Conservation (phyloP, 2,113 vertebrate genomes). For the Oreochromis aureus region DNA sequence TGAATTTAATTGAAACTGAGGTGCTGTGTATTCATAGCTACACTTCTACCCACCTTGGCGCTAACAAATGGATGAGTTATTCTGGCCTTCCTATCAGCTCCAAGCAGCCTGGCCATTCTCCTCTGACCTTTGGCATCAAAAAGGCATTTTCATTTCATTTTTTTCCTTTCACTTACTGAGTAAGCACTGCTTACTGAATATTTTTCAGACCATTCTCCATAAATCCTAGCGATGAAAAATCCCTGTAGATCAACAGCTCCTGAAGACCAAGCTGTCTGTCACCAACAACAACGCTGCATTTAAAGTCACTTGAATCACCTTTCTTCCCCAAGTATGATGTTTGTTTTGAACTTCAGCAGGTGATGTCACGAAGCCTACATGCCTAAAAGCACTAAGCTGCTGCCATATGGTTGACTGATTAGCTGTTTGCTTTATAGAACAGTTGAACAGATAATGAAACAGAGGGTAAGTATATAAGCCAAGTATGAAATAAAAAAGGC, state of each 20-base stretch:
- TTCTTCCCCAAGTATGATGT: background rate
- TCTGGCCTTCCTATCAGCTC: background rate
- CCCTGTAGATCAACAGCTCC: background rate
- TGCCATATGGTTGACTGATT: background rate
- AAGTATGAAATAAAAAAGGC: background rate
- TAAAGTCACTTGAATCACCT: background rate
- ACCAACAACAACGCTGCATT: background rate
- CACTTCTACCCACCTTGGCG: background rate
- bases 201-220: background rate
- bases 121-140: background rate
- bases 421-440: background rate
- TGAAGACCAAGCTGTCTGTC: background rate
- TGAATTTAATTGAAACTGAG: background rate
- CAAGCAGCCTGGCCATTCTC: background rate
- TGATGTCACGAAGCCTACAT: background rate
- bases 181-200: background rate
- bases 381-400: background rate
- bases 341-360: background rate
- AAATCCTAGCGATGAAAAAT: background rate
- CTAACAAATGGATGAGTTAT: background rate
- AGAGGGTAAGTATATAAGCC: background rate
- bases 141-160: background rate
- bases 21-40: background rate
- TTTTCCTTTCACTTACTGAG: background rate
- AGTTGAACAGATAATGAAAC: background rate